phyloP scores from a whole-genome alignment of 2,888 invertebrate genomes.

The Caenorhabditis japonica region DNA sequence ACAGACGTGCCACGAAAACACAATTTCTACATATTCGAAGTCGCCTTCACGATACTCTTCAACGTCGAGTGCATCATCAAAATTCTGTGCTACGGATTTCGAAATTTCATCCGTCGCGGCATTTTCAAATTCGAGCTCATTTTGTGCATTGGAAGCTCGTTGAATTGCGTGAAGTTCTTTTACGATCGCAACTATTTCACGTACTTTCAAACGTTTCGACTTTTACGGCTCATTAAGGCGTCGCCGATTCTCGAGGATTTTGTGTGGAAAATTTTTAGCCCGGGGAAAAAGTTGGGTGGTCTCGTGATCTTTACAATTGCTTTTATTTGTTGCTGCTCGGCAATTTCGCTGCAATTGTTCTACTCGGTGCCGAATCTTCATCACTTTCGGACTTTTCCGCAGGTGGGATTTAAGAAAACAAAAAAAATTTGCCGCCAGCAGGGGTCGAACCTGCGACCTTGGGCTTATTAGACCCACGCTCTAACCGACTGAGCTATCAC shows the following conservation, averaged over 20 bases:
- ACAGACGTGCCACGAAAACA: constrained; percentile 71
- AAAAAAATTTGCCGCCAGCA: constrained; percentile 75
- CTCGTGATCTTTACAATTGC: constrained; percentile 99
- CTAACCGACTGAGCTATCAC: constrained; percentile 77
- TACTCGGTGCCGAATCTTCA: constrained; percentile 94
- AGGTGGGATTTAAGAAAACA: constrained; percentile 80
- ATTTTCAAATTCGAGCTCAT: constrained; percentile 86
- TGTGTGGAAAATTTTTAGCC: constrained; percentile 82
- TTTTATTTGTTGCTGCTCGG: constrained; percentile 95
- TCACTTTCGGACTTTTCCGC: constrained; percentile 97
- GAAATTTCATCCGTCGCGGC: constrained; percentile 58
- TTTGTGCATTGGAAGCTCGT: constrained; percentile 89
- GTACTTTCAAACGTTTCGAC: constrained; percentile 83
- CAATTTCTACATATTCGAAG: constrained; percentile 78
- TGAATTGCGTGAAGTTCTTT: constrained; percentile 89
- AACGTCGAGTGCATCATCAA: constrained; percentile 96
- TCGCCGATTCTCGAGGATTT: constrained; percentile 98
- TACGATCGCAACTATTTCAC: constrained; percentile 94
- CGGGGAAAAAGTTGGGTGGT: constrained; percentile 95
- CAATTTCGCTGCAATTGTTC: constrained; percentile 98
- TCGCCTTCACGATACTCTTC: constrained; percentile 93
- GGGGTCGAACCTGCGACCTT: constrained; percentile 77
- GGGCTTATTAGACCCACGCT: constrained; percentile 77
- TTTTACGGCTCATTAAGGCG: constrained; percentile 95
- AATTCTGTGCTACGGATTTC: constrained; percentile 92